Percentiles rank a stretch among this genome's conserved stretches.
Evolutionary conservation across 2,113 vertebrate genomes (phyloP).

Genomic region (Shinisaurus crocodilurus): DNA sequence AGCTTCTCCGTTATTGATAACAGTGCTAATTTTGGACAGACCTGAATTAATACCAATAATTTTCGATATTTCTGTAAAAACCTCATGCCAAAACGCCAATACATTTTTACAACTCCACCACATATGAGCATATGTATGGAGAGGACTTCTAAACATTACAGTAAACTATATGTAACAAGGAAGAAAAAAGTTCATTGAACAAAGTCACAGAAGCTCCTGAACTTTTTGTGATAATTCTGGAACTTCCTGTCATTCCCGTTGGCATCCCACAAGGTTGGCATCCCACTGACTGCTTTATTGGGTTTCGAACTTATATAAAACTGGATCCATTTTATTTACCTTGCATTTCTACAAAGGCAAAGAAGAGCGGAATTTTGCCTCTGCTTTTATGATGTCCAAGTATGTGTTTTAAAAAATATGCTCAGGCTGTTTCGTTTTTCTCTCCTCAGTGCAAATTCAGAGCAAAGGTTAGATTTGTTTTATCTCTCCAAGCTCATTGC

Average conservation of each 20-base stretch:
- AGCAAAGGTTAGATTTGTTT: neutral
- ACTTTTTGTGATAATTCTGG: neutral
- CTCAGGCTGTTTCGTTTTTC: neutral
- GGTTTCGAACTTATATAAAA: too few relatives aligned
- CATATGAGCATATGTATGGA: too few relatives aligned
- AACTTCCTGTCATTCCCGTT: neutral
- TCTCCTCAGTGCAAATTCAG: conserved; percentile 26
- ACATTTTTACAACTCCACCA: too few relatives aligned
- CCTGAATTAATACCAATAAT: too few relatives aligned
- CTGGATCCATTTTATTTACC: neutral
- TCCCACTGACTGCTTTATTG: neutral
- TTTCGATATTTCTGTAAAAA: too few relatives aligned
- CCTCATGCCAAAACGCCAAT: too few relatives aligned
- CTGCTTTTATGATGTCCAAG: neutral
- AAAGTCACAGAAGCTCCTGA: neutral
- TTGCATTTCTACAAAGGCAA: neutral
- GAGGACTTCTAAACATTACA: neutral
- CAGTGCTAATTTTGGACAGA: too few relatives aligned
- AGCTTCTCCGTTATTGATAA: too few relatives aligned
- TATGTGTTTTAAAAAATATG: neutral
- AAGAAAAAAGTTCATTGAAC: neutral
- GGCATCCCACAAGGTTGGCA: neutral
- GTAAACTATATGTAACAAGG: neutral
- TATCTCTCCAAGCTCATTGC: neutral
- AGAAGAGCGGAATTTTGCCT: neutral